Evolutionary conservation across 2,888 invertebrate genomes (phyloP), one percentile per base, ranked within the genome.

Genomic region (Sphaeridia pumilis): DNA sequence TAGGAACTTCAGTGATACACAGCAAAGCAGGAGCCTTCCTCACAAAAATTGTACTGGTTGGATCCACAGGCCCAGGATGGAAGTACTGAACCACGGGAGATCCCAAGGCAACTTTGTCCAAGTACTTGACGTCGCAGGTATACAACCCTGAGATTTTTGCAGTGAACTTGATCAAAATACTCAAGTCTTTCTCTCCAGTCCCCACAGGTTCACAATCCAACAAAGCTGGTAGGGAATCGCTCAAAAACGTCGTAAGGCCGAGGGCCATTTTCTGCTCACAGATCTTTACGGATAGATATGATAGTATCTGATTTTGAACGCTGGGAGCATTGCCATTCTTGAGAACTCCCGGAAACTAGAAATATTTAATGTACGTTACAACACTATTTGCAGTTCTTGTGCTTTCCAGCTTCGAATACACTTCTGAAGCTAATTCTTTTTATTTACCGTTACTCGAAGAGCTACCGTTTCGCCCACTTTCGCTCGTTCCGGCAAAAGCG

Each of bases 141-240:
- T 74, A 74, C 35, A 69, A 67, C 14, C 74, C 74, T 2, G 73
- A 68, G 59, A 69, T 69, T 52, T 72, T 69, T 20, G 73, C 73
- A 12, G 71, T 71, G 66, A 74, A 74, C 17, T 70, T 70, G 46
- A 71, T 71, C 38, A 67, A 63, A 14, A 71, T 69, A 27, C 66
- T 61, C 60, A 73, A 71, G 38, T 69, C 68, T 34, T 69, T 66
- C 2, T 63, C 65, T 12, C 69, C 68, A 41, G 69, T 67, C 24
- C 65, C 60, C 25, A 69, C 67, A n/a, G 49, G 36, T 21, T 70
- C 70, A 47, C 70, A 65, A 56, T 72, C 70, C 48, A 70, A 67
- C 10, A 70, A 70, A 35, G 70, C 69, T n/a, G 60, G 54, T 24
- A 61, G 57, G 12, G 48, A 49, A n/a, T 57, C 58, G 5, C 57